Conservation (phyloP, 2,888 invertebrate species). For the Drosophila meridionalis region DNA sequence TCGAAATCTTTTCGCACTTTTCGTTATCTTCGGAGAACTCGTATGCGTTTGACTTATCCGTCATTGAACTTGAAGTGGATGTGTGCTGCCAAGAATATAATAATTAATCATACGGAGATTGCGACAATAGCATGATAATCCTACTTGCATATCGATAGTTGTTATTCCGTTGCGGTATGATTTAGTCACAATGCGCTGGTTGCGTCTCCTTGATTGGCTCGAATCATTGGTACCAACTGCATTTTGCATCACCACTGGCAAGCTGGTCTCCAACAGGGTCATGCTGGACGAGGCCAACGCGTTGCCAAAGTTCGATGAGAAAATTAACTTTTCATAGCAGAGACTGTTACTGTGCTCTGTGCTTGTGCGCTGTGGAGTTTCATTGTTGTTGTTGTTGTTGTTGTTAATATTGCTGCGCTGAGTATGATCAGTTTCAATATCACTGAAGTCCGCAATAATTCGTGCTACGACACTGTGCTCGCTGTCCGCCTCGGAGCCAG, state of each 20-base stretch:
- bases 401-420: constrained; percentile 73
- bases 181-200: constrained; percentile 84
- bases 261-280: constrained; percentile 49
- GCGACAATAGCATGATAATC: background rate
- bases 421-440: constrained; percentile 87
- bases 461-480: constrained; percentile 87
- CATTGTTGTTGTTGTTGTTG: constrained; percentile 65
- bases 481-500: constrained; percentile 66
- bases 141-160: constrained; percentile 81
- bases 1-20: constrained; percentile 94
- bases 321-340: constrained; percentile 86
- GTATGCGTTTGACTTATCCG: constrained; percentile 87
- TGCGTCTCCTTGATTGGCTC: constrained; percentile 78
- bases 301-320: constrained; percentile 84
- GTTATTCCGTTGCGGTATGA: constrained; percentile 83
- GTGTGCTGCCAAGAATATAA: constrained; percentile 37
- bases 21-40: constrained; percentile 94
- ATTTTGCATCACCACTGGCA: constrained; percentile 48
- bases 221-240: constrained; percentile 42
- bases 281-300: constrained; percentile 33
- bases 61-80: constrained; percentile 87
- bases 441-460: constrained; percentile 88
- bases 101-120: background rate
- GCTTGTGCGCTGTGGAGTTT: constrained; percentile 36
- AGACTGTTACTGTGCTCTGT: constrained; percentile 22